Evolutionary conservation across 35 echinoderm and acorn worm species (phyloP).

Genomic region (Strongylocentrotus purpuratus): DNA sequence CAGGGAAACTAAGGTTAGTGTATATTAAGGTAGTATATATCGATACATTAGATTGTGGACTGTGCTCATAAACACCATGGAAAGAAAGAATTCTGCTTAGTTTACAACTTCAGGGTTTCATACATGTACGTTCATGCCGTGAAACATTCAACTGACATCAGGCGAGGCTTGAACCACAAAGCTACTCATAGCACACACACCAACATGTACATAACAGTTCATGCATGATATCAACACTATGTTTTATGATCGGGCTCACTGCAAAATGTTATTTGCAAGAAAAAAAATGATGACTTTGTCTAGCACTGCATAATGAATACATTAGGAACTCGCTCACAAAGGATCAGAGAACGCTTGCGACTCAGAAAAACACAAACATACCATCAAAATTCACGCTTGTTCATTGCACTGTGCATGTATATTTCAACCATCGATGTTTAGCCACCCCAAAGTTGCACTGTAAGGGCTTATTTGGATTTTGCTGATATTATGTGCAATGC

Average conservation of each 20-base stretch:
- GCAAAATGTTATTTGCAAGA: not conserved
- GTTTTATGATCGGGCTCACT: not conserved
- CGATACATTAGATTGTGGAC: not conserved
- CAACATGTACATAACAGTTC: not conserved
- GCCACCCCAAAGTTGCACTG: not conserved
- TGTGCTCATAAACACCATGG: not conserved
- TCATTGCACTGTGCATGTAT: not conserved
- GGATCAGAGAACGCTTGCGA: not conserved
- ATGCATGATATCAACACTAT: not conserved
- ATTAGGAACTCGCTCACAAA: not conserved
- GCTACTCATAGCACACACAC: not conserved
- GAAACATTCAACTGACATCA: not conserved
- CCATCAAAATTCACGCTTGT: not conserved
- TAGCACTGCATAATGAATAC: not conserved
- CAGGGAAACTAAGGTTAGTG: too few relatives aligned
- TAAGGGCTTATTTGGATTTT: not conserved
- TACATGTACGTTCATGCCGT: not conserved
- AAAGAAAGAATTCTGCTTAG: not conserved
- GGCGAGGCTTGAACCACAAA: not conserved
- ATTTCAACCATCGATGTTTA: not conserved
- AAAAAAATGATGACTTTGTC: not conserved
- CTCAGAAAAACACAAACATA: not conserved
- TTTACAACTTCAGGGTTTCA: not conserved
- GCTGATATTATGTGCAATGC: not conserved
- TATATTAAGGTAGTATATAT: too few relatives aligned